Conservation (phyloP, 92 coral and sea anemone species). For the Pocillopora meandrina region DNA sequence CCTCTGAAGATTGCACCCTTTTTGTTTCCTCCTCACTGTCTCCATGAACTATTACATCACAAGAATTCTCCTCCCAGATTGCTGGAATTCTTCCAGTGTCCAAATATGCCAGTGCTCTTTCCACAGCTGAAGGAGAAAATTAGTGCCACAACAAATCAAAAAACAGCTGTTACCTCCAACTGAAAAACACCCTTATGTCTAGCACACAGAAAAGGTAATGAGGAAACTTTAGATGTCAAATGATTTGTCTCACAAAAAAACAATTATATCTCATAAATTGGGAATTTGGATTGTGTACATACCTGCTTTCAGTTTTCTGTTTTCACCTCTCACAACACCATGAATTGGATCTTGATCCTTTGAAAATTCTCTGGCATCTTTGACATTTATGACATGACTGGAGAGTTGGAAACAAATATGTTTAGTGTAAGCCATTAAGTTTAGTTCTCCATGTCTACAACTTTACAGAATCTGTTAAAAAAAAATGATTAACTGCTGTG, state of each 20-base stretch:
- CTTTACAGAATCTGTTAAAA: too few relatives aligned
- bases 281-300: neutral
- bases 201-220: too few relatives aligned
- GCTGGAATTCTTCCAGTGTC: conserved; percentile 90
- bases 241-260: neutral
- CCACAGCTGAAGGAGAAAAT: conserved; percentile 65
- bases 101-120: conserved; percentile 80
- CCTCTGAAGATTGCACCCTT: conserved; percentile 64
- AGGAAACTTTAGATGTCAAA: too few relatives aligned
- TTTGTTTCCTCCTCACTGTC: conserved; percentile 50
- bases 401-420: neutral
- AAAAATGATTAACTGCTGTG: too few relatives aligned
- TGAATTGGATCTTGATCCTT: conserved; percentile 71
- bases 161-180: too few relatives aligned
- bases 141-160: neutral
- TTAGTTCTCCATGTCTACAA: too few relatives aligned
- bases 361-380: conserved; percentile 84
- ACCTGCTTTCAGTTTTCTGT: conserved; percentile 79
- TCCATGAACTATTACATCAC: conserved; percentile 64
- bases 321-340: conserved; percentile 76
- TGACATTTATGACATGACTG: conserved; percentile 88
- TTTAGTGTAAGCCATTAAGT: too few relatives aligned
- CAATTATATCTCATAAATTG: neutral
- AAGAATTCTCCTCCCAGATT: conserved; percentile 82
- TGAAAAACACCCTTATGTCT: too few relatives aligned